Evolutionary conservation across 2,797 vertebrate species (phyloP), one percentile per base, ranked within the genome.

Genomic region (Rhinoraja longicauda): DNA sequence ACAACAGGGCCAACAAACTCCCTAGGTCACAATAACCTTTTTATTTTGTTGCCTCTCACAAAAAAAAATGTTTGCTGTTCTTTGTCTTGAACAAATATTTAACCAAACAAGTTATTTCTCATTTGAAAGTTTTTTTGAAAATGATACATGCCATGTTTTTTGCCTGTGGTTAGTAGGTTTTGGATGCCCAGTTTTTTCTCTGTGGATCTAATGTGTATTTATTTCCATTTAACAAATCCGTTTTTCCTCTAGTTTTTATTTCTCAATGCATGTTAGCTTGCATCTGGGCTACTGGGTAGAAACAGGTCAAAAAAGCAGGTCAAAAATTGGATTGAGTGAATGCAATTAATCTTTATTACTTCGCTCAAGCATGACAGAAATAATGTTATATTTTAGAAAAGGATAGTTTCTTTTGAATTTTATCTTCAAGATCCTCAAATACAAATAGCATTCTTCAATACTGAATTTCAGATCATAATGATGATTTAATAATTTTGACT

Each of bases 31-130:
- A 72, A 88, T 73, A 72, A 91, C 88, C 88, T 72, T 91, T 45
- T 70, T 21, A 90, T 39, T 90, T 90, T 90, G 64, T 72, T 90
- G 88, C 19, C n/a, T 70, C 36, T 90, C 64, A 72, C n/a, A 45
- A 73, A 73, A 90, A 90, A 45, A 91, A 91, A 1, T 91, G 88
- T 91, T 72, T 91, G 64, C 88, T 91, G 88, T 91, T 91, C 88
- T 91, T 91, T 72, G 32, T 2, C 88, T 73, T 91, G 88, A 53
- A 45, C 88, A 91, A 91, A 72, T 91, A 91, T 91, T 91, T 39
- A 13, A 90, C 67, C 39, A 90, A 90, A 39, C 86, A 70, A 72
- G 32, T 90, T 70, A 67, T 67, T 90, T 90, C 36, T 90, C 32
- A 24, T 45, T 24, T 45, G 13, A 90, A 90, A 72, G 64, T n/a